These are phyloP conservation scores for Panthera tigris DNA, from an alignment of 2,113 vertebrate genomes.

Conservation along the genomic window DNA sequence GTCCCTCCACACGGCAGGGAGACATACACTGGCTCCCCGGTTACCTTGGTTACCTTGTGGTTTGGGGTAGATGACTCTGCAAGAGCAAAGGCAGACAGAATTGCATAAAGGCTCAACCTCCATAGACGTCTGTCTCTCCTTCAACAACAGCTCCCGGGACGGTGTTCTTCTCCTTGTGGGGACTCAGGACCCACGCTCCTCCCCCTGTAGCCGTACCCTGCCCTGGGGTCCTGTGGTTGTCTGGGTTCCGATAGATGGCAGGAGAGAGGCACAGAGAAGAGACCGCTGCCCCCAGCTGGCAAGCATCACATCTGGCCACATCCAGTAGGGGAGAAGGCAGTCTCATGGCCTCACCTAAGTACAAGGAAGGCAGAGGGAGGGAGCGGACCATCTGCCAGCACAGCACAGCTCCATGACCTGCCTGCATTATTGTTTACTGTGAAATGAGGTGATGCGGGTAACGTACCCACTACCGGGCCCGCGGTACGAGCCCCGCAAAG, in stretches of 20 bases:
- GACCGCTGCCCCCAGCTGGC: neutral
- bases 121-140: neutral
- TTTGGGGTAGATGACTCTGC: rapidly evolving
- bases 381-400: rapidly evolving
- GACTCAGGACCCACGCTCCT: neutral
- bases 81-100: too few relatives aligned
- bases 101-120: neutral
- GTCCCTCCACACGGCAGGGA: rapidly evolving
- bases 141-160: neutral
- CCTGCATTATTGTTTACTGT: rapidly evolving
- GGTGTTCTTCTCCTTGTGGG: neutral
- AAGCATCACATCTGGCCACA: rapidly evolving
- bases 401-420: neutral
- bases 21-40: rapidly evolving
- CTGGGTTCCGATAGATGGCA: neutral
- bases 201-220: neutral
- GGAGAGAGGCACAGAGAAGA: neutral
- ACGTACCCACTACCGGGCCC: neutral
- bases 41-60: neutral
- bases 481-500: rapidly evolving
- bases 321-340: neutral
- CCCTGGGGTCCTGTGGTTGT: rapidly evolving
- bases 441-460: neutral
- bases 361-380: neutral
- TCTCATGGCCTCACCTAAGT: rapidly evolving